A percentile compares a stretch with the other conserved stretches of the same genome.
phyloP scores from a whole-genome alignment of 2,113 vertebrate genomes.

The Charadrius vociferus region DNA sequence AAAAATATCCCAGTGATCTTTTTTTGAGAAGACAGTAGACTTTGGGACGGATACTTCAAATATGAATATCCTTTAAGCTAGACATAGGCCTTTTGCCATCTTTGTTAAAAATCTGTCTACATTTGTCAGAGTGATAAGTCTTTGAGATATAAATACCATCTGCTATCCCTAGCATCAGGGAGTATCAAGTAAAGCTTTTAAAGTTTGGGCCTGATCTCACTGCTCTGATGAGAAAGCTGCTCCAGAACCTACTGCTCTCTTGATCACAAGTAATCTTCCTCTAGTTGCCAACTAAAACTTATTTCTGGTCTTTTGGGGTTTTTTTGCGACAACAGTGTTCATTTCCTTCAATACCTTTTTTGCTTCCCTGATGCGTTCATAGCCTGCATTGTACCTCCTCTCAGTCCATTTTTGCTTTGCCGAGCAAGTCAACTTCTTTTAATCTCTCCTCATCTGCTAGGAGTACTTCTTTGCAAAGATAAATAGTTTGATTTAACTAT shows the following conservation, averaged over 20 bases:
- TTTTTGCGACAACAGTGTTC: not conserved
- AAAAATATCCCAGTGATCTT: not conserved
- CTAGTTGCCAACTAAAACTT: not conserved
- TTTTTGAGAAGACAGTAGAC: not conserved
- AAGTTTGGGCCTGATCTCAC: not conserved
- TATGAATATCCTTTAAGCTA: not conserved
- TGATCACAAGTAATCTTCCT: not conserved
- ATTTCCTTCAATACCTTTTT: not conserved
- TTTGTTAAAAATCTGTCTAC: not conserved
- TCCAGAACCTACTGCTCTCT: not conserved
- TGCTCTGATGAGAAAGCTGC: not conserved
- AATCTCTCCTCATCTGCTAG: not conserved
- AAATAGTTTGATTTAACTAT: not conserved
- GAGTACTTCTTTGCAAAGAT: not conserved
- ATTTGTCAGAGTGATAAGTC: not conserved
- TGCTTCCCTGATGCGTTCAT: not conserved
- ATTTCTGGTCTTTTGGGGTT: not conserved
- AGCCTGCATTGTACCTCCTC: not conserved
- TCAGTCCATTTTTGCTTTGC: not conserved
- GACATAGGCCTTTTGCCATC: not conserved
- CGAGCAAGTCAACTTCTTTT: not conserved
- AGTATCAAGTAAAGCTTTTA: too few relatives aligned
- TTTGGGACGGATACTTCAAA: not conserved
- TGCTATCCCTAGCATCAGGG: not conserved
- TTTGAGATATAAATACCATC: conserved; percentile 11